Base-by-base conservation (phyloP, 2,797 vertebrate species). In the Xenentodon cancila region DNA sequence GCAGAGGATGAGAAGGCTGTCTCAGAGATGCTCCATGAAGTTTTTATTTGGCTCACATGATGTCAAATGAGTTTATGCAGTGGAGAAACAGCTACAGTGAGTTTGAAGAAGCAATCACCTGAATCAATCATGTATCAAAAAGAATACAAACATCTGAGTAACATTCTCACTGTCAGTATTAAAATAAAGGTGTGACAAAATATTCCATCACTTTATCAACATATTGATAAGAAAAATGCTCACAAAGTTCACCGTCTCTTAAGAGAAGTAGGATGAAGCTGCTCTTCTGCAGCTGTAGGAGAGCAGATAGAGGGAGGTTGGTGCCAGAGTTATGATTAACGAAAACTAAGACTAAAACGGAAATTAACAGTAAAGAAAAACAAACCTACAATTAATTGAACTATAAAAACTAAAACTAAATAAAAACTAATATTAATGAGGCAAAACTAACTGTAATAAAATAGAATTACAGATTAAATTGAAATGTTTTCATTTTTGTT, bases 21-120 rank as follows among this genome's bases (percentile, higher is more conserved):
- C 40, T 25, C 22, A 64, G n/a, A 51, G 7, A 50, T 59, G 59
- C 19, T 43, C 48, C 68, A 25, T 57, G 17, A 80, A 52, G 30
- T 53, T 60, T 76, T 55, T 51, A 73, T 75, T 71, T 59, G 48
- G 22, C 30, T 75, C 65, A 82, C 46, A 62, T 76, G 68, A 71
- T 63, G 55, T 68, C 46, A 37, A 48, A 45, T 71, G 15, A 42
- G 0, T 74, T 70, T 51, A 70, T 55, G n/a, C 37, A 44, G 27
- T 20, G 18, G 4, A 71, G 53, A 60, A 59, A 44, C 18, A 43
- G 18, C 34, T 49, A 53, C 34, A 19, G 13, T 66, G 20, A 43
- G 12, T 53, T 47, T 52, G 7, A 57, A 19, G 3, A 67, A 9
- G 32, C 5, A 17, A 18, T 54, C 7, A 40, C 37, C 9, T 20